Evolutionary conservation across 1,140 invertebrate genomes (phyloP).

Genomic region (Diachasma alloeum): DNA sequence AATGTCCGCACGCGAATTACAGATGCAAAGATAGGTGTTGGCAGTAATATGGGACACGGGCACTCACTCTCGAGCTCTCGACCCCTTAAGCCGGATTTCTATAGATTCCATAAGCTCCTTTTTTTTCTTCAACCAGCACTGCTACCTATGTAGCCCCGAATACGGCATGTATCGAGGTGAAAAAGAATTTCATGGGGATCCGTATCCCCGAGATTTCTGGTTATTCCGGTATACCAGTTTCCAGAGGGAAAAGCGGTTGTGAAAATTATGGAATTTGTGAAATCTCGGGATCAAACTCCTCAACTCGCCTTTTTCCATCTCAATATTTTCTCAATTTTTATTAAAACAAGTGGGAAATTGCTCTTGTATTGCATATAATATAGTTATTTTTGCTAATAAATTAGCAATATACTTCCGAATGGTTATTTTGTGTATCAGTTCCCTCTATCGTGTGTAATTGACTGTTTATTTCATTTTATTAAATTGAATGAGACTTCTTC

Average conservation of each 20-base stretch:
- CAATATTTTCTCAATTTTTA: no score
- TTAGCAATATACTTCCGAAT: no score
- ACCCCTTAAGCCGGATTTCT: conserved; percentile 48
- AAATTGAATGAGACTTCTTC: no score
- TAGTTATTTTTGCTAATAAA: no score
- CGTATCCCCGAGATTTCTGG: conserved; percentile 19
- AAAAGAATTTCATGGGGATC: neutral
- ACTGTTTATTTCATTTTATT: no score
- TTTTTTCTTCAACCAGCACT: neutral
- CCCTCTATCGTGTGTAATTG: no score
- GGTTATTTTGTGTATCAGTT: no score
- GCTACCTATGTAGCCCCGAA: neutral
- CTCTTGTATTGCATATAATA: no score
- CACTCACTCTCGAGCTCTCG: conserved; percentile 17
- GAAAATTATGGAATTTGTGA: conserved; percentile 43
- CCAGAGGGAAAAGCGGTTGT: conserved; percentile 54
- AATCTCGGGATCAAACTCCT: conserved; percentile 7
- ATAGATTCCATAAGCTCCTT: conserved; percentile 40
- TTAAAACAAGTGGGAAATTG: no score
- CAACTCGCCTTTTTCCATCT: conserved; percentile 5
- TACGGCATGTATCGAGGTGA: neutral
- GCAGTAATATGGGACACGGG: neutral
- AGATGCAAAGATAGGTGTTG: conserved; percentile 19
- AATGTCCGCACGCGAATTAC: conserved; percentile 28
- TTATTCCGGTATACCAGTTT: conserved; percentile 44